Conservation (phyloP, 2,888 invertebrate species). For the Epirrhoe alternata region DNA sequence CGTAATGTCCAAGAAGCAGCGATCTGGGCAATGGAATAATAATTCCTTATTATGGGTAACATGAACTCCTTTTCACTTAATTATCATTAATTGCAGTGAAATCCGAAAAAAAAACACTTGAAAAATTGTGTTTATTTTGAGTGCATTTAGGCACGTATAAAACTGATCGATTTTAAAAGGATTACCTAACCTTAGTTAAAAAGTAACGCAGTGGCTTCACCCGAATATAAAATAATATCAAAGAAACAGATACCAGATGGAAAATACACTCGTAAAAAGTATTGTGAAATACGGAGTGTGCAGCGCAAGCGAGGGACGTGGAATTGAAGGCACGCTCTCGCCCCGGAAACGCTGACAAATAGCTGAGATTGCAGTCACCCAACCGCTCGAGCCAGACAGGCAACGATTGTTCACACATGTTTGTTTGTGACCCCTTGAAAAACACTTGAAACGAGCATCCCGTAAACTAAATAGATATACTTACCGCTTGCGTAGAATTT, state of each 20-base stretch:
- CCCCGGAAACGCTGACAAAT: slow-evolving; percentile 67
- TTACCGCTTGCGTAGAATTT: slow-evolving; percentile 15
- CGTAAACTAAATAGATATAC: slow-evolving; percentile 25
- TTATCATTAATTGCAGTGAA: too few relatives aligned
- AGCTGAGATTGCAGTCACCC: slow-evolving; percentile 56
- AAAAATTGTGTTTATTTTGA: too few relatives aligned
- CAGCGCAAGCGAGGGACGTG: slow-evolving; percentile 44
- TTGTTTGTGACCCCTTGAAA: slow-evolving; percentile 31
- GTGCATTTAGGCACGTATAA: too few relatives aligned
- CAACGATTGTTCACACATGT: slow-evolving; percentile 50
- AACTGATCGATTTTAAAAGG: too few relatives aligned
- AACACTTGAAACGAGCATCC: slow-evolving; percentile 33
- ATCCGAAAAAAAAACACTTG: too few relatives aligned
- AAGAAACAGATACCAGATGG: neutral
- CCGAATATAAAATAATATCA: neutral
- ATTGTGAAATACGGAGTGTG: slow-evolving; percentile 53
- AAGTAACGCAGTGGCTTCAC: neutral
- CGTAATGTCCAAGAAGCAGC: slow-evolving; percentile 8
- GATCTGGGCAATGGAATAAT: neutral
- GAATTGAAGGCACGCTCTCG: slow-evolving; percentile 47
- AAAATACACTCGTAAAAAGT: slow-evolving; percentile 16
- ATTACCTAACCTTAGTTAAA: too few relatives aligned
- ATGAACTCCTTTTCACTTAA: too few relatives aligned
- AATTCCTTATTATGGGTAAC: too few relatives aligned
- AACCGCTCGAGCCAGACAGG: slow-evolving; percentile 26